A percentile compares a stretch with the other conserved stretches of the same genome.
These are phyloP conservation scores for Norana najaformis DNA, from an alignment of 2,888 invertebrate genomes.

Conservation along the genomic window DNA sequence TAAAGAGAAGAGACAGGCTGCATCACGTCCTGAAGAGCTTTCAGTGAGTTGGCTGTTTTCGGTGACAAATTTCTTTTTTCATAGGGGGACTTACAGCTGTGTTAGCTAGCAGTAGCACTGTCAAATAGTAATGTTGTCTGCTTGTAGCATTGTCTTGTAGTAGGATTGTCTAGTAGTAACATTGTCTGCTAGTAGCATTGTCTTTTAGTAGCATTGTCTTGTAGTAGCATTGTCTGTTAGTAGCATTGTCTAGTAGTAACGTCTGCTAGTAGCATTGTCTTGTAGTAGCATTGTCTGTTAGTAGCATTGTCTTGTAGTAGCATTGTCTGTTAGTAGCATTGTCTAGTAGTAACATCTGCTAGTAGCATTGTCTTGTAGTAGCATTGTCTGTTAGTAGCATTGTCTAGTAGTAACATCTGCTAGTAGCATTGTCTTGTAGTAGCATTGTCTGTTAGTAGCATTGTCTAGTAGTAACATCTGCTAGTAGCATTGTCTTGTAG, in stretches of 20 bases:
- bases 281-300: background rate
- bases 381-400: background rate
- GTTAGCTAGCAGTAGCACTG: too few relatives aligned
- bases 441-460: background rate
- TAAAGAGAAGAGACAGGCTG: conserved; percentile 69
- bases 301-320: background rate
- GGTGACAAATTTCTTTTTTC: too few relatives aligned
- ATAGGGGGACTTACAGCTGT: background rate
- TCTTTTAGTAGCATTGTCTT: background rate
- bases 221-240: background rate
- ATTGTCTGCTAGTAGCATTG: too few relatives aligned
- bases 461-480: background rate
- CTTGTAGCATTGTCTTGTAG: too few relatives aligned
- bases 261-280: too few relatives aligned
- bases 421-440: too few relatives aligned
- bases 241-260: too few relatives aligned
- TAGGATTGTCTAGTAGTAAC: too few relatives aligned
- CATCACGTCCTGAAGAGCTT: conserved; percentile 69
- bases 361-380: background rate
- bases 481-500: background rate
- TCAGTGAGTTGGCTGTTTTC: conserved; percentile 63
- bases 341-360: too few relatives aligned
- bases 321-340: background rate
- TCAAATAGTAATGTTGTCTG: too few relatives aligned
- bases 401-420: too few relatives aligned